Percentiles rank a stretch among this genome's conserved stretches.
These are phyloP conservation scores for Bombus vancouverensis DNA, from an alignment of 1,140 invertebrate species.

Conservation along the genomic window DNA sequence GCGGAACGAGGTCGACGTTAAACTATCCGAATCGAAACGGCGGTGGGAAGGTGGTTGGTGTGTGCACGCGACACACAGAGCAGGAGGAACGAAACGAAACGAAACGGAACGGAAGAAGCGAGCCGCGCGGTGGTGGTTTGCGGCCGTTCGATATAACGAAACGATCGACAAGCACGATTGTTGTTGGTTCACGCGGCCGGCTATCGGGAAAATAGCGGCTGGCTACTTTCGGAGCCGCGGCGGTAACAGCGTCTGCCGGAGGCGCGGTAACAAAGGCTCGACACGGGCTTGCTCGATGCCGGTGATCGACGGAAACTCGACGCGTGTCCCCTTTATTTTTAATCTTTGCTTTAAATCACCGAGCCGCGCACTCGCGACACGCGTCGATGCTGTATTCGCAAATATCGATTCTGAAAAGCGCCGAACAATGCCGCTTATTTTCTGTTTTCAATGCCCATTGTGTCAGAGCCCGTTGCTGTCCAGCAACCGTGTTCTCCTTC, in stretches of 20 bases:
- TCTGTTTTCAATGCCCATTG: slow-evolving; percentile 81
- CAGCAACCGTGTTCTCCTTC: slow-evolving; percentile 54
- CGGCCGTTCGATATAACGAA: slow-evolving; percentile 26
- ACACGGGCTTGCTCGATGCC: slow-evolving; percentile 27
- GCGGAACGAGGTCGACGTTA: slow-evolving; percentile 9
- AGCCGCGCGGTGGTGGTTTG: not conserved
- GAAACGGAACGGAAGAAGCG: slow-evolving; percentile 7
- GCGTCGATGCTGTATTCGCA: slow-evolving; percentile 80
- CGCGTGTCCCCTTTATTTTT: slow-evolving; percentile 76
- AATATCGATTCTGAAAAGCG: slow-evolving; percentile 82
- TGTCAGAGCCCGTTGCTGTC: slow-evolving; percentile 70
- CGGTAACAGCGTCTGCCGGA: slow-evolving; percentile 30
- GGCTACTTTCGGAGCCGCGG: slow-evolving; percentile 56
- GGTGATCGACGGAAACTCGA: slow-evolving; percentile 57
- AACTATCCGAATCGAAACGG: not conserved
- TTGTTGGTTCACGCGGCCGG: slow-evolving; percentile 59
- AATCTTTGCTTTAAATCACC: slow-evolving; percentile 79
- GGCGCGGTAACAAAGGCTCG: slow-evolving; percentile 51
- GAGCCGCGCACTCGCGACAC: slow-evolving; percentile 62
- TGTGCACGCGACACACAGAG: not conserved
- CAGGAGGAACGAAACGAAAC: not conserved
- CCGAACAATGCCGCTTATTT: slow-evolving; percentile 82
- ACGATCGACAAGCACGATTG: slow-evolving; percentile 61
- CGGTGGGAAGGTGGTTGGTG: not conserved
- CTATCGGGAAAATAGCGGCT: slow-evolving; percentile 52